phyloP scores from a whole-genome alignment of 1,140 invertebrate species.

The Protaetia brevitarsis region DNA sequence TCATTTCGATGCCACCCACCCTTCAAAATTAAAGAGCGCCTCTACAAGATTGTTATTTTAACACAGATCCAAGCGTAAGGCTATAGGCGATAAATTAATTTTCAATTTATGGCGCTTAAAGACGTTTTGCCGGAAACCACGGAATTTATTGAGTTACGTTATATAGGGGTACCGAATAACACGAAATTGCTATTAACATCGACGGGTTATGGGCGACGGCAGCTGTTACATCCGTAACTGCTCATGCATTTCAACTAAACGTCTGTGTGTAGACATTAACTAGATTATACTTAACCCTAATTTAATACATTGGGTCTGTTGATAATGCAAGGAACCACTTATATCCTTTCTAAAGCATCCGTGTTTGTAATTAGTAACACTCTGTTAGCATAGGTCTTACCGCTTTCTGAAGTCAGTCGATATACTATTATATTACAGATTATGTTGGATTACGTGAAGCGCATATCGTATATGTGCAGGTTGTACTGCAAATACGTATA shows the following conservation, averaged over 20 bases:
- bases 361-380: background rate
- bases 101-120: background rate
- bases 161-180: constrained; percentile 1
- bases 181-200: constrained; percentile 17
- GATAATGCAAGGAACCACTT: background rate
- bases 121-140: background rate
- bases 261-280: constrained; percentile 10
- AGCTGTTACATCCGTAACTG: constrained; percentile 8
- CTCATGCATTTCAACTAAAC: constrained; percentile 1
- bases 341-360: constrained; percentile 2
- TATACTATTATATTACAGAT: too few relatives aligned
- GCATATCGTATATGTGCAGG: too few relatives aligned
- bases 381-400: background rate
- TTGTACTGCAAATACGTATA: too few relatives aligned
- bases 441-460: too few relatives aligned
- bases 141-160: constrained; percentile 9
- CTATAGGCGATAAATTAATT: background rate
- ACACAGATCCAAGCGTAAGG: background rate
- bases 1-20: too few relatives aligned
- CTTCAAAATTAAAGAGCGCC: too few relatives aligned
- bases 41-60: background rate
- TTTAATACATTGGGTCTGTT: constrained; percentile 15
- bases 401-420: too few relatives aligned
- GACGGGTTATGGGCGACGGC: background rate
- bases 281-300: constrained; percentile 17